Evolutionary conservation across 2,113 vertebrate genomes (phyloP).

Genomic region (Lycocorax pyrrhopterus): DNA sequence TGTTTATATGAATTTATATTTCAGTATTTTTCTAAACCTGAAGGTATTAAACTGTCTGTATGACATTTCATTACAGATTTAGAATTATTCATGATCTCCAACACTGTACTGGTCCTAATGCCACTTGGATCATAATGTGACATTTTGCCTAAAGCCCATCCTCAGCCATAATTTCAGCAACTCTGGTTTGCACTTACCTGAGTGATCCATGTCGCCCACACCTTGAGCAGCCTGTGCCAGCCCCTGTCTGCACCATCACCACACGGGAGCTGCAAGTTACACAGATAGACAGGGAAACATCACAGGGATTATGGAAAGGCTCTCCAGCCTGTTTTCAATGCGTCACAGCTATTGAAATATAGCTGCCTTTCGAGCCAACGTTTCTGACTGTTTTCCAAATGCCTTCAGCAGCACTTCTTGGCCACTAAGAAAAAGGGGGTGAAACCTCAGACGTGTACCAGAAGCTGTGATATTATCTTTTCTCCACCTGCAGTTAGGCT

Average conservation of each 20-base stretch:
- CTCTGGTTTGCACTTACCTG: background rate
- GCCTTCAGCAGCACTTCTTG: background rate
- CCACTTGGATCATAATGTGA: background rate
- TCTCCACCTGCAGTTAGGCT: constrained; percentile 41
- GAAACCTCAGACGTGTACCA: background rate
- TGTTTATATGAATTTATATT: background rate
- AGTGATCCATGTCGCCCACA: fast-evolving
- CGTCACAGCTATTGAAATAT: background rate
- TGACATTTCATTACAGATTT: background rate
- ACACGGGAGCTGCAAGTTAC: background rate
- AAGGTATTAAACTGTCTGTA: background rate
- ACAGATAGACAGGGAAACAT: background rate
- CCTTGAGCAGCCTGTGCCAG: background rate
- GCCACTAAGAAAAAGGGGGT: background rate
- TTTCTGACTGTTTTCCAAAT: constrained; percentile 1
- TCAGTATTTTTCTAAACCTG: background rate
- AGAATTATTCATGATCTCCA: background rate
- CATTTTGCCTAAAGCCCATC: background rate
- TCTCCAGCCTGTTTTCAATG: background rate
- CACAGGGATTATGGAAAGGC: background rate
- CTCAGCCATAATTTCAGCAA: background rate
- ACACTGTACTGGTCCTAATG: background rate
- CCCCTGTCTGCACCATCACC: background rate
- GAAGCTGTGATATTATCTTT: constrained; percentile 36
- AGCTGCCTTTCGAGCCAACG: background rate